Base-by-base conservation (phyloP, 2,113 vertebrate genomes). In the Plotosus lineatus region DNA sequence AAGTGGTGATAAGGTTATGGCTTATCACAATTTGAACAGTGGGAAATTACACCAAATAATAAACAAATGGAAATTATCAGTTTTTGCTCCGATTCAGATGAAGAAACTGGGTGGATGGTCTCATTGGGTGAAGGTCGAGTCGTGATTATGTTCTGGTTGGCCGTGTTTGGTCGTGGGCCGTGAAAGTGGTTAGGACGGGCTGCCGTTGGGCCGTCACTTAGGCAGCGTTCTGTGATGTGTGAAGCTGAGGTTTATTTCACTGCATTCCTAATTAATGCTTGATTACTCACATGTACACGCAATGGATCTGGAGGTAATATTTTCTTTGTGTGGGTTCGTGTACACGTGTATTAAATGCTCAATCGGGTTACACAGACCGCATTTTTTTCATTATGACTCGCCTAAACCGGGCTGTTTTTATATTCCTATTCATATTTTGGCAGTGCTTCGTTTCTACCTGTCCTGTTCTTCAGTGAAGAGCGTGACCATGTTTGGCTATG, bases 401-500 rank as follows among this genome's bases (percentile, higher is more conserved):
- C 23, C 53, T 12, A 56, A 5, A 44, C 19, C n/a, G n/a, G 53
- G 26, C 15, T 4, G 17, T 46, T 33, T 40, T 44, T 68, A 51
- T 44, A n/a, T n/a, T n/a, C n/a, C n/a, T n/a, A n/a, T n/a, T n/a
- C n/a, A n/a, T n/a, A 21, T 38, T 66, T 15, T 46, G 60, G 36
- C 48, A 12, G 11, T 10, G 15, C 51, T 53, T 75, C 48, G 42
- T 55, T 66, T n/a, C 31, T 44, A 65, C 36, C 79, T 66, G 58
- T 66, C 71, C 46, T 7, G 71, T 65, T 75, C 48, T 69, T 21
- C 53, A 28, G 50, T 36, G 76, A 36, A 63, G 60, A 69, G 38
- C 19, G 19, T 44, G 36, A 46, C 10, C 51, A 72, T 44, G 53
- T 72, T 69, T 80, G 66, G 42, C 33, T 36, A 8, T 40, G 55